Evolutionary conservation across 2,113 vertebrate genomes (phyloP).

Genomic region (Erythrocercus mccallii): DNA sequence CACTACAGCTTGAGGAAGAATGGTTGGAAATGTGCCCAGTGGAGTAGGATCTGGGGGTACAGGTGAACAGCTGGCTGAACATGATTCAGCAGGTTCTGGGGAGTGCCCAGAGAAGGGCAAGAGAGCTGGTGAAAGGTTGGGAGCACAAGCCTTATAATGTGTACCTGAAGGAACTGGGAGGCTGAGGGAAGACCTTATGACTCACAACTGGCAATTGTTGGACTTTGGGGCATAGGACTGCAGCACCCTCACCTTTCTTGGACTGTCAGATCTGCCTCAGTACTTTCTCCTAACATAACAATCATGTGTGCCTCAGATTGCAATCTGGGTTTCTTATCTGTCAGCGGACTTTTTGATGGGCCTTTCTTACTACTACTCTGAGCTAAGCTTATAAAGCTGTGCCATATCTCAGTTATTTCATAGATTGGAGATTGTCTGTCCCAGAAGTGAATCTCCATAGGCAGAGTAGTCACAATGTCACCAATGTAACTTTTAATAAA

Average conservation of each 20-base stretch:
- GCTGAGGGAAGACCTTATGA: background rate
- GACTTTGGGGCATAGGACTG: fast-evolving
- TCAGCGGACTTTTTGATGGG: background rate
- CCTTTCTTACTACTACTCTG: background rate
- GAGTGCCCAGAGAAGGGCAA: background rate
- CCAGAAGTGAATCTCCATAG: background rate
- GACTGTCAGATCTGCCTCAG: background rate
- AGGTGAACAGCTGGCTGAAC: background rate
- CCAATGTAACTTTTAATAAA: background rate
- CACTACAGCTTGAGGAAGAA: background rate
- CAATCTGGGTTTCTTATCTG: background rate
- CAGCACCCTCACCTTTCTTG: background rate
- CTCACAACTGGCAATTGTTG: background rate
- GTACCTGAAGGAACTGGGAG: background rate
- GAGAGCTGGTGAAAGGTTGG: background rate
- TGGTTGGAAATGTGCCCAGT: background rate
- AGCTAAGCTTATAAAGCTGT: background rate
- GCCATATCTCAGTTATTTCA: background rate
- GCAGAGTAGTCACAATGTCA: background rate
- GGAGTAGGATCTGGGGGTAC: background rate
- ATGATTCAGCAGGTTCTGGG: background rate
- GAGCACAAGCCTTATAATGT: background rate
- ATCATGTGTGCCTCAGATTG: background rate
- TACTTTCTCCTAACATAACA: background rate
- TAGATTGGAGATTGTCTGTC: background rate